phyloP scores from a whole-genome alignment of 1,140 invertebrate genomes.

The Octopus sinensis region DNA sequence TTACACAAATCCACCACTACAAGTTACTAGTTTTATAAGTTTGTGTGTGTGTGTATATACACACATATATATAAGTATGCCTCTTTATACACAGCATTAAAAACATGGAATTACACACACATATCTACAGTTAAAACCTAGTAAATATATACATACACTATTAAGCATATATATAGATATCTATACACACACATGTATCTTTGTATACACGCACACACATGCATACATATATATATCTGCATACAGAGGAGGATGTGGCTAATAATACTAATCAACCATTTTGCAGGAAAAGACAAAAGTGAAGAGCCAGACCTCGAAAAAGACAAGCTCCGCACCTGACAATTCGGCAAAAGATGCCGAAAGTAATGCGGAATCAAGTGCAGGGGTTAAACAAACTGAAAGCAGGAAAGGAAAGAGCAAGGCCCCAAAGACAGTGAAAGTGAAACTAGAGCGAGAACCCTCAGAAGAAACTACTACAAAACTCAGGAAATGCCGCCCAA shows the following conservation, averaged over 20 bases:
- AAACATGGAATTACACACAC: slow-evolving; percentile 18
- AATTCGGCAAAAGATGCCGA: too few species aligned
- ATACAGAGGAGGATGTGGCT: background rate
- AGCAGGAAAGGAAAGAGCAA: too few species aligned
- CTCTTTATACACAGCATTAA: background rate
- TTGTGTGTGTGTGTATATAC: background rate
- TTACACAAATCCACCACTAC: background rate
- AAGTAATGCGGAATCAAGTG: too few species aligned
- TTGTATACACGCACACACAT: slow-evolving; percentile 15
- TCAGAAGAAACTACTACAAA: too few species aligned
- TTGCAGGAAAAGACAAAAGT: too few species aligned
- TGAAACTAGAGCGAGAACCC: too few species aligned
- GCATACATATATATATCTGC: background rate
- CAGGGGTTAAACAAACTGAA: too few species aligned
- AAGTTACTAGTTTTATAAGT: background rate
- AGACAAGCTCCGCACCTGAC: too few species aligned
- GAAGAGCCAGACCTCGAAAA: too few species aligned
- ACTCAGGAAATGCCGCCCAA: too few species aligned
- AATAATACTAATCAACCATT: too few species aligned
- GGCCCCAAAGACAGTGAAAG: too few species aligned
- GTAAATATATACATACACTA: slow-evolving; percentile 14
- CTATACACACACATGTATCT: slow-evolving; percentile 16
- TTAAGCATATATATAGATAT: slow-evolving; percentile 18
- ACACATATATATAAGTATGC: background rate
- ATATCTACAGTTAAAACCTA: slow-evolving; percentile 16